Base-by-base conservation (phyloP, 2,113 vertebrate genomes). In the Austrofundulus limnaeus region DNA sequence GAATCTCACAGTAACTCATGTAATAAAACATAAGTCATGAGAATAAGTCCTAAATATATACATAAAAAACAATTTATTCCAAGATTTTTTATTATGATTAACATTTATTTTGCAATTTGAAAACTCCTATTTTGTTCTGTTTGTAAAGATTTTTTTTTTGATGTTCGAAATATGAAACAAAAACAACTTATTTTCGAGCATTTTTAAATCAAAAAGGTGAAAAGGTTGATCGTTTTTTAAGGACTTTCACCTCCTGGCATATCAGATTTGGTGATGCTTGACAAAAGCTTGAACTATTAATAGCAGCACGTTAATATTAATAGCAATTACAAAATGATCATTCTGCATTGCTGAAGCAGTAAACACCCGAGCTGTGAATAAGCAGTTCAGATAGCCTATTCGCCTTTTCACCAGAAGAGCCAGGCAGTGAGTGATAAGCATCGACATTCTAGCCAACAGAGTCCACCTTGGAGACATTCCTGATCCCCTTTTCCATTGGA, bases 401-500 rank as follows among this genome's bases (percentile, higher is more conserved):
- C 80, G 68, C 80, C 84, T 86, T n/a, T 84, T 85, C 79, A 80
- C 73, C 81, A 81, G 72, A 77, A 64, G 80, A 85, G 79, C 82
- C 81, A 34, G 82, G 84, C 85, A 34, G 78, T 23, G 66, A 57
- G 82, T 39, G 89, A 90, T 90, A 89, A 87, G 82, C 78, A 89
- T 89, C 88, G 84, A 88, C 87, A 87, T 87, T 89, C 82, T 84
- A 47, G 78, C 86, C 84, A 87, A 85, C 89, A 87, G 84, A 82
- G 84, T 79, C 83, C 76, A 84, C 85, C 87, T 82, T 49, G 66
- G 84, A 91, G 85, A 87, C 86, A 85, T 81, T 85, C 80, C 82
- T 86, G 86, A 86, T 88, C 87, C 83, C 69, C 72, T 84, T 86
- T 87, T 90, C 85, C 89, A 88, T 87, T 81, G 89, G 84, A 90